Conservation (phyloP, 2,113 vertebrate genomes). For the Alces alces region DNA sequence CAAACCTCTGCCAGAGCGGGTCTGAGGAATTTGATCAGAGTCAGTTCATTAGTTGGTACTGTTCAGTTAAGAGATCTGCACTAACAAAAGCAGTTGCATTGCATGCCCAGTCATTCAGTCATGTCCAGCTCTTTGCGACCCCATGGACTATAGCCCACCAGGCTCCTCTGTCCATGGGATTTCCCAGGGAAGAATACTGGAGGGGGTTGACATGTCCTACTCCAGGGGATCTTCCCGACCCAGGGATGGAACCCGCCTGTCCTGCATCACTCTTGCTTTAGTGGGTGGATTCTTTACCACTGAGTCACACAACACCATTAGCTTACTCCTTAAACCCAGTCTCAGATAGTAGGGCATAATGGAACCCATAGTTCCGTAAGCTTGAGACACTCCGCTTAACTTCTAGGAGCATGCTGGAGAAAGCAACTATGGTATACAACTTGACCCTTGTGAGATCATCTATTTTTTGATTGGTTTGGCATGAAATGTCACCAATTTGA, state of each 20-base stretch:
- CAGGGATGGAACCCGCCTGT: not conserved
- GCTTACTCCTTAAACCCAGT: not conserved
- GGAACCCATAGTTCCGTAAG: not conserved
- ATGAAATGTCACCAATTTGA: not conserved
- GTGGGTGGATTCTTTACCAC: not conserved
- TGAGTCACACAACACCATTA: not conserved
- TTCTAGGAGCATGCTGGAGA: not conserved
- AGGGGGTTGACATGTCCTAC: not conserved
- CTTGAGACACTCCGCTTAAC: not conserved
- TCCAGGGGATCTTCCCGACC: not conserved
- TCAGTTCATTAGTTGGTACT: not conserved
- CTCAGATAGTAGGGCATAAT: not conserved
- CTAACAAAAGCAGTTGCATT: fast-evolving
- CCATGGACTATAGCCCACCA: not conserved
- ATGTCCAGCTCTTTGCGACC: not conserved
- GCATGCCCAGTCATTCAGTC: not conserved
- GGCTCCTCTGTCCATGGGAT: not conserved
- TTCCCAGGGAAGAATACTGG: not conserved
- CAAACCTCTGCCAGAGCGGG: not conserved
- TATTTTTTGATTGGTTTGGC: not conserved
- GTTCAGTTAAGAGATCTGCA: not conserved
- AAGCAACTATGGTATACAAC: not conserved
- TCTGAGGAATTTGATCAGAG: not conserved
- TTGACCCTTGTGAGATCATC: not conserved
- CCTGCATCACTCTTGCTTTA: not conserved